phyloP scores from a whole-genome alignment of 1,140 invertebrate species.

The Papilio dardanus region DNA sequence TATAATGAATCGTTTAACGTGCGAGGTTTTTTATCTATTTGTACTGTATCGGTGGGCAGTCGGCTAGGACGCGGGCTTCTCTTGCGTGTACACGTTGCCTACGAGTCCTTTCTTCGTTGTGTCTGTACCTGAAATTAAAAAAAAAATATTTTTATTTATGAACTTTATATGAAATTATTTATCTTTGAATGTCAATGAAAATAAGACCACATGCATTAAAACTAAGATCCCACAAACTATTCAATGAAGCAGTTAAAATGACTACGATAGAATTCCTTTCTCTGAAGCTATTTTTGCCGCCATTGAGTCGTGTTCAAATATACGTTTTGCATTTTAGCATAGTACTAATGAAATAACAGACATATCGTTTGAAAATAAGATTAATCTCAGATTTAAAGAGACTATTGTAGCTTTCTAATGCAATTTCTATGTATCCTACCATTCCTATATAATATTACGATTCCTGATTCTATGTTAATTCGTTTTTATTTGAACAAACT shows the following conservation, averaged over 20 bases:
- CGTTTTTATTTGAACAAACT: background rate
- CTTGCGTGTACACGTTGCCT: slow-evolving; percentile 77
- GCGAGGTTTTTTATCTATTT: slow-evolving; percentile 68
- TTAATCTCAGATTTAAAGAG: background rate
- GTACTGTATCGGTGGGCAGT: slow-evolving; percentile 60
- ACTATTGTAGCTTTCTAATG: background rate
- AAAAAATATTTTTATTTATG: slow-evolving; percentile 42
- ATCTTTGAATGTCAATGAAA: background rate
- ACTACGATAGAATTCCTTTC: background rate
- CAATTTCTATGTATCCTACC: background rate
- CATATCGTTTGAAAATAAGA: background rate
- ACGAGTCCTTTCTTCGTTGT: slow-evolving; percentile 56
- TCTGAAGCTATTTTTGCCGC: background rate
- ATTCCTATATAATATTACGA: background rate
- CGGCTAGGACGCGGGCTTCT: slow-evolving; percentile 62
- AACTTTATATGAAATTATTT: background rate
- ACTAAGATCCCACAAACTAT: background rate
- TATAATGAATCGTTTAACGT: slow-evolving; percentile 50
- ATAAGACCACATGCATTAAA: background rate
- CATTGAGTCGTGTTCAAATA: background rate
- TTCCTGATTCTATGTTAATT: background rate
- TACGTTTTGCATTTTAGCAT: background rate
- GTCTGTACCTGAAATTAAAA: slow-evolving; percentile 65
- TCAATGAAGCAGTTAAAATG: background rate
- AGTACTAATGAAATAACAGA: background rate